Evolutionary conservation across 2,888 invertebrate genomes (phyloP), one percentile per base, ranked within the genome.

Genomic region (Seira musarum): DNA sequence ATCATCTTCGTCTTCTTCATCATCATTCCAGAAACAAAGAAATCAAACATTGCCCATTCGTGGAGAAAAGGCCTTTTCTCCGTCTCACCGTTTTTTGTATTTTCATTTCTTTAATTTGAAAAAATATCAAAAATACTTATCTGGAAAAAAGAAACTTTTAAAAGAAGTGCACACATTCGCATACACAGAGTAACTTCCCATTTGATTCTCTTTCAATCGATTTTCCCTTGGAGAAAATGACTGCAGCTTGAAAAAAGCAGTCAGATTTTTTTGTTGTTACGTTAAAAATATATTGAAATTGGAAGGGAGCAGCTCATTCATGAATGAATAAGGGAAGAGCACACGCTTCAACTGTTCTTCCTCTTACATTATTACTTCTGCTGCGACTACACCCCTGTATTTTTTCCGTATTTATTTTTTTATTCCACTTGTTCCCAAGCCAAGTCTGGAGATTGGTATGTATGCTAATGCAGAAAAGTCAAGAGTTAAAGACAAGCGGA

Each of bases 291-390:
- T 49, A 49, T 49, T 49, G 49, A 49, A n/a, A 49, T 8, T 49
- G 49, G 49, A 49, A 49, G 49, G 49, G 49, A 49, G 49, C 49
- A 49, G 49, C 49, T 49, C 49, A 49, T 49, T 49, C 49, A 49
- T 49, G 49, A 49, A 49, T 49, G 49, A 49, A 49, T 49, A 13
- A 49, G 49, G 17, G 17, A 49, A 49, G 17, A 49, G 49, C 17
- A 49, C 17, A 49, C 49, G 49, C 49, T 49, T 49, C 49, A 49
- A 49, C 49, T 49, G 49, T 49, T 49, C 49, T 49, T 49, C 49
- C 49, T 49, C 49, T 49, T 49, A 49, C 49, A 49, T 49, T 49
- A 49, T 49, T 49, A 49, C 49, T 49, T 49, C 49, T 49, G 49
- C 49, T 49, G 15, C 49, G 30, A 30, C 17, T 49, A 49, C 49